Evolutionary conservation across 2,888 invertebrate species (phyloP), one percentile per base, ranked within the genome.

Genomic region (Schizotus pectinicornis): DNA sequence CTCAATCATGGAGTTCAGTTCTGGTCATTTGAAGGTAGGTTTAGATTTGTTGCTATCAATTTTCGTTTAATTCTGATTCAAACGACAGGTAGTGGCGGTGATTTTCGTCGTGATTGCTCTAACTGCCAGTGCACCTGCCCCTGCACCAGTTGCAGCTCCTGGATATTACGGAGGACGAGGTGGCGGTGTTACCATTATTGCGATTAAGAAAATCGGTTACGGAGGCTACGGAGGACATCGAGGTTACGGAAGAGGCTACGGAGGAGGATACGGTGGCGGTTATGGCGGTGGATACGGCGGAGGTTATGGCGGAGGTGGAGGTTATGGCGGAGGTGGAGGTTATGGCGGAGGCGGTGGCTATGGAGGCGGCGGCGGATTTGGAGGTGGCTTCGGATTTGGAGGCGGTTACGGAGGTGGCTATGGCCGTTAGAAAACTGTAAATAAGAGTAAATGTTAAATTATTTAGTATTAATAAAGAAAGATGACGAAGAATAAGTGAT

Each of bases 341-440:
- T 49, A 48, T 22, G 55, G 55, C 31, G 55, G 55, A 7, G 55
- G 55, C 35, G 41, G 42, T 11, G 55, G 55, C 3, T 42, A 42
- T 14, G 56, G 56, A 7, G 34, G 22, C 6, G 56, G 56, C 3
- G 49, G 56, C 9, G 56, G 56, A 12, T 48, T 36, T 22, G 56
- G 56, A 6, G 56, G 56, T 6, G 56, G 56, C 7, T 41, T 36
- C 22, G 56, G 56, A 8, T 53, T 53, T 7, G 53, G 53, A 3
- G 53, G 53, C 11, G 53, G 53, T 12, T 53, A n/a, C 14, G 48
- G 56, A n/a, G 51, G 55, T 30, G 59, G 59, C 13, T 45, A 50
- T 11, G 50, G 47, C 9, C 33, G 60, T 5, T 22, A 22, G 22
- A 3, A 5, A 22, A 22, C 2, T 22, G 5, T 22, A 22, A 22